Evolutionary conservation across 2,888 invertebrate genomes (phyloP), one percentile per base, ranked within the genome.

Genomic region (Heliconius sara): DNA sequence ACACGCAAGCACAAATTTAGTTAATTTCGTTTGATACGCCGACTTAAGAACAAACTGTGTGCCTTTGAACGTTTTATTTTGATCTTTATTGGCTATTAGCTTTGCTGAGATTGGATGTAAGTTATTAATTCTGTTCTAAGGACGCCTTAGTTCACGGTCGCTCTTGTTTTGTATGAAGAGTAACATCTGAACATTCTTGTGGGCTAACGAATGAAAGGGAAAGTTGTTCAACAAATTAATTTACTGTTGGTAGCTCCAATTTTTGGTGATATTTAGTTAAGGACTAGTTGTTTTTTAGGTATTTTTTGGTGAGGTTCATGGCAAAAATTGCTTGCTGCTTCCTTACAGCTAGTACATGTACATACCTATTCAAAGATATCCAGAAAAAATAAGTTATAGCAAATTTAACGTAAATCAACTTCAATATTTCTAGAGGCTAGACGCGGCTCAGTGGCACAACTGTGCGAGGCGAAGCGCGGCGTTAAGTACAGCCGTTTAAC

Each of bases 31-130:
- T 63, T 67, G 67, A 67, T 74, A 74, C 25, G 39, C 67, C 57
- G 68, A 52, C 63, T 73, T 67, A 25, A 22, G 60, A 67, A 73
- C 66, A 66, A 39, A 60, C n/a, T 30, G 27, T 75, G 57, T 60
- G 57, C 25, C 68, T 75, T 78, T 68, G 78, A 72, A 12, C 65
- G 76, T 60, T 76, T 76, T 78, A 85, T 87, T 86, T 86, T 87
- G 86, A 88, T 87, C 87, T 86, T 85, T 86, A 86, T 87, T 85
- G 84, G 77, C 86, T 84, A 87, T 88, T 87, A 84, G 84, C 85
- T 85, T 84, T 85, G 83, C 86, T 74, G 81, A 82, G 84, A 76
- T 75, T 79, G 77, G 82, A 75, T 82, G 83, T 81, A 82, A 76
- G 78, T 83, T 83, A 85, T 88, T 86, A 85, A 85, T 86, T 83